phyloP scores from a whole-genome alignment of 2,113 vertebrate species.

The Taxidea taxus region DNA sequence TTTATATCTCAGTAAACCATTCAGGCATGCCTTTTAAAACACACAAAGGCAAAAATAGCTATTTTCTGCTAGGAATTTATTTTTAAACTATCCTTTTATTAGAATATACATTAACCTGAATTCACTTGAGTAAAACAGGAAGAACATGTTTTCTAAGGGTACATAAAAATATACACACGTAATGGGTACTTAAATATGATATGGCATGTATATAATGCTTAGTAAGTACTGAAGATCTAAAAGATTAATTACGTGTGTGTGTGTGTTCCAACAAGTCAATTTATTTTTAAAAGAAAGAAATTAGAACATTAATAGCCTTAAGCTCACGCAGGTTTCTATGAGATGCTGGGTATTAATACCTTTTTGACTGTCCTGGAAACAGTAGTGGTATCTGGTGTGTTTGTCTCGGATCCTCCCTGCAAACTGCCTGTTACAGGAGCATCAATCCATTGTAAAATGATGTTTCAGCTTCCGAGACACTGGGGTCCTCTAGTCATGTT shows the following conservation, averaged over 20 bases:
- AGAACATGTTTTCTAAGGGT: not conserved
- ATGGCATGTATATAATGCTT: not conserved
- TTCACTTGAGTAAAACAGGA: slow-evolving; percentile 29
- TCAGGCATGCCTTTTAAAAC: slow-evolving; percentile 57
- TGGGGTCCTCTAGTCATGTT: not conserved
- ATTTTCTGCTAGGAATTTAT: slow-evolving; percentile 22
- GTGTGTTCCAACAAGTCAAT: not conserved
- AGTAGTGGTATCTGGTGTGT: not conserved
- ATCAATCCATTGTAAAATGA: not conserved
- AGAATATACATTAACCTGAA: slow-evolving; percentile 26
- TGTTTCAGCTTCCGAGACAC: not conserved
- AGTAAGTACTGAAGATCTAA: not conserved
- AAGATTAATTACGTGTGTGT: not conserved
- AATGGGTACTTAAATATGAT: not conserved
- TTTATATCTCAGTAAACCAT: slow-evolving; percentile 57
- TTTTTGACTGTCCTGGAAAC: not conserved
- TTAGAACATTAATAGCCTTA: not conserved
- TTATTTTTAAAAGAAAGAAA: slow-evolving; percentile 2
- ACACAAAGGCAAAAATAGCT: slow-evolving; percentile 45
- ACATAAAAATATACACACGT: not conserved
- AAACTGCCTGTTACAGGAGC: not conserved
- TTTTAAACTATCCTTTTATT: slow-evolving; percentile 43
- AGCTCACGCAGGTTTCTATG: not conserved
- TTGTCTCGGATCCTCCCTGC: not conserved
- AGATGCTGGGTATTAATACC: not conserved